Conservation (phyloP, 2,113 vertebrate species). For the Mustela lutreola region DNA sequence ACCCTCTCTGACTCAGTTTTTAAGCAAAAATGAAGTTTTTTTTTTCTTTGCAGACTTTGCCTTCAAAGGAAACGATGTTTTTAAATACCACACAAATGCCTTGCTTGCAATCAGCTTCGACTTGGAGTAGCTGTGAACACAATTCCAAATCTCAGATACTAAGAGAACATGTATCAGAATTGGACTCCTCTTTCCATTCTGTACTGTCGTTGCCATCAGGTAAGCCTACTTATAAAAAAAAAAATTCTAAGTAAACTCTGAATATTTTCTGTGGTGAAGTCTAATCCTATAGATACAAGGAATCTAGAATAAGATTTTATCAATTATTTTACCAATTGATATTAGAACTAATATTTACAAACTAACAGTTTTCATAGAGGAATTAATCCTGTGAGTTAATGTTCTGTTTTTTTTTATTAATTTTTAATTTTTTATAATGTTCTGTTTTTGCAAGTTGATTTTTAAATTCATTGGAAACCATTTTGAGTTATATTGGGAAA, state of each 20-base stretch:
- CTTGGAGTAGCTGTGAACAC: conserved; percentile 72
- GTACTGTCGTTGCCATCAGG: conserved; percentile 90
- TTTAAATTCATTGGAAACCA: conserved; percentile 26
- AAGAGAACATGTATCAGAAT: conserved; percentile 83
- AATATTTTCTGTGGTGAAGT: conserved; percentile 14
- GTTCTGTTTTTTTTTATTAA: neutral
- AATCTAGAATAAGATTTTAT: neutral
- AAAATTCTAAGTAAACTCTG: neutral
- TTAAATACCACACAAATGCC: conserved; percentile 79
- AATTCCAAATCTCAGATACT: conserved; percentile 74
- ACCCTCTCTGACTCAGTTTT: neutral
- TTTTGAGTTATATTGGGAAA: conserved; percentile 49
- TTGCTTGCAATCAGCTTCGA: conserved; percentile 66
- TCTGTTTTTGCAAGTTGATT: conserved; percentile 17
- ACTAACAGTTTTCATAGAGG: neutral
- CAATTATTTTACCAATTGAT: conserved; percentile 29
- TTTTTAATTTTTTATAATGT: neutral
- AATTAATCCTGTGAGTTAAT: conserved; percentile 32
- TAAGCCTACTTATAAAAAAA: conserved; percentile 76
- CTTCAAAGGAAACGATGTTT: conserved; percentile 82
- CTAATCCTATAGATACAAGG: neutral
- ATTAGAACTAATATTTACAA: neutral
- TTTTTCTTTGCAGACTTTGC: conserved; percentile 83
- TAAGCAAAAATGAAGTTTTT: conserved; percentile 32
- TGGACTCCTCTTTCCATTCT: conserved; percentile 88